Conservation (phyloP, 2,113 vertebrate species). For the Hemichromis elongatus region DNA sequence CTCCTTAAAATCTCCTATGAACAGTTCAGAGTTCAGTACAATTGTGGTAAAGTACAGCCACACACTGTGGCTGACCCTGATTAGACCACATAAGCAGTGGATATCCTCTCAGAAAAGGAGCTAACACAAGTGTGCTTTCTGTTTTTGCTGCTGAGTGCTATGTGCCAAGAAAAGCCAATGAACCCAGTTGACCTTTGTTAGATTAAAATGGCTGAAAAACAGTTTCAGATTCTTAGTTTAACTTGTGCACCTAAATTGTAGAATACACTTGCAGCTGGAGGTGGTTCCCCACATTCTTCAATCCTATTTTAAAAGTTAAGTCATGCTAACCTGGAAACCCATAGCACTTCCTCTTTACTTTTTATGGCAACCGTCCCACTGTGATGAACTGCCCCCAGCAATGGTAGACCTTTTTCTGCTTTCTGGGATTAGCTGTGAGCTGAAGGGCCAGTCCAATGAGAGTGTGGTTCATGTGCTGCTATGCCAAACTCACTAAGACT, state of each 20-base stretch:
- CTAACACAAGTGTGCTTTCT: neutral
- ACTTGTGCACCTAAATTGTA: neutral
- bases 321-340: neutral
- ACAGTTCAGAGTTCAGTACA: neutral
- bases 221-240: neutral
- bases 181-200: neutral
- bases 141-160: neutral
- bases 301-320: neutral
- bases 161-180: neutral
- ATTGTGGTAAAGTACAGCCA: neutral
- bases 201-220: neutral
- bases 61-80: constrained; percentile 10
- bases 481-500: neutral
- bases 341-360: neutral
- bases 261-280: neutral
- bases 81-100: constrained; percentile 11
- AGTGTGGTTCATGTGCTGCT: neutral
- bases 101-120: constrained; percentile 8
- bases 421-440: neutral
- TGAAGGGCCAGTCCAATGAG: neutral
- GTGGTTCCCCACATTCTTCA: neutral
- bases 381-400: neutral
- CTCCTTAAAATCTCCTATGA: neutral
- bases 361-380: neutral
- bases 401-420: neutral